Evolutionary conservation across 2,797 vertebrate genomes (phyloP), one percentile per base, ranked within the genome.

Genomic region (Aulostomus chinensis): DNA sequence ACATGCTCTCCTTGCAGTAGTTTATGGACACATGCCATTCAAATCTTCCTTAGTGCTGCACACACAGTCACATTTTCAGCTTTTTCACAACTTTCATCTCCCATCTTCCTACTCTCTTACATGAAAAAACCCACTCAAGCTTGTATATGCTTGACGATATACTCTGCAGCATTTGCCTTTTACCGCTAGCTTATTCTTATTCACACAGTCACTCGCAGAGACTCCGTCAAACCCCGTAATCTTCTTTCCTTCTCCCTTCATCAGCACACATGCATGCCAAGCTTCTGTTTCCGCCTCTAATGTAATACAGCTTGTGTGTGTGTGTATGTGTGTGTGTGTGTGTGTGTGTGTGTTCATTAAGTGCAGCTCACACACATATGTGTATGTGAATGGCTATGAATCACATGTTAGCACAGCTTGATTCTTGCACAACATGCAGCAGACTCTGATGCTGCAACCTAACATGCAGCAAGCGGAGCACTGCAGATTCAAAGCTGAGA

Each of bases 161-260:
- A 49, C 16, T 43, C 59, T n/a, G 39, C 32, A 15, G 16, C 53
- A 50, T 26, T 20, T 3, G 1, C 52, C 49, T 76, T 59, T 56
- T 57, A 60, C 50, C 51, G 24, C 41, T 59, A 51, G 64, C 78
- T 79, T 81, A 73, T 84, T 83, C 58, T 59, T 76, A 86, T 82
- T 81, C 76, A 71, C 46, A 39, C 57, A 78, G 54, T 73, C 67
- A 59, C 68, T 82, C 62, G 49, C 43, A 58, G 50, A 74, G 53
- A 64, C 47, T 78, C 60, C 51, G 60, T 54, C 65, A 70, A 68
- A 68, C 60, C 60, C 68, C 79, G 45, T 84, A 70, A 86, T 84
- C 79, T 80, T 70, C 58, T 63, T 53, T 60, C 52, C 53, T 62
- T 63, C 66, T 56, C 46, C 1, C 31, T 48, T 41, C 52, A 42